Percentiles rank a stretch among this genome's conserved stretches.
Evolutionary conservation across 2,888 invertebrate genomes (phyloP).

Genomic region (Acanthosepion lycidas): DNA sequence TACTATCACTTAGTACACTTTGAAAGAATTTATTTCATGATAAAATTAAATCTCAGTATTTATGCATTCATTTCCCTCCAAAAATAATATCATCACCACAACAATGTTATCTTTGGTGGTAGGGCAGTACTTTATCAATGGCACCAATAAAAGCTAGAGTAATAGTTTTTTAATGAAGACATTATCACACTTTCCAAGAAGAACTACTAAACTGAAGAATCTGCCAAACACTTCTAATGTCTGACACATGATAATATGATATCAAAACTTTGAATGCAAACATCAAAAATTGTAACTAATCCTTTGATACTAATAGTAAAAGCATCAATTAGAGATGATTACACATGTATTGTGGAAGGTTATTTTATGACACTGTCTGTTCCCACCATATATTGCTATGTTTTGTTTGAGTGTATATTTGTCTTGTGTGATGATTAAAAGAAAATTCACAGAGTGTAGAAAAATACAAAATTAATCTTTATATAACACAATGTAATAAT

Average conservation of each 20-base stretch:
- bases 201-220: constrained; percentile 11
- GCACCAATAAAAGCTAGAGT: not conserved
- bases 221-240: not conserved
- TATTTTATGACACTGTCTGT: too few species aligned
- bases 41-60: not conserved
- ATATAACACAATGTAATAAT: too few species aligned
- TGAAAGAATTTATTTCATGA: not conserved
- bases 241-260: not conserved
- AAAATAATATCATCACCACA: not conserved
- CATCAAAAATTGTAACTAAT: not conserved
- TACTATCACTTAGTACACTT: too few species aligned
- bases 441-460: too few species aligned
- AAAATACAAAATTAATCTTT: too few species aligned
- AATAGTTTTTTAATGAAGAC: not conserved
- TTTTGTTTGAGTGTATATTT: too few species aligned
- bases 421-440: too few species aligned
- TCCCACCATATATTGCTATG: too few species aligned
- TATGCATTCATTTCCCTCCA: not conserved
- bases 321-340: not conserved
- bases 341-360: not conserved
- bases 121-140: not conserved
- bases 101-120: not conserved
- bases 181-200: too few species aligned
- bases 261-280: not conserved
- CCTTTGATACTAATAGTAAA: not conserved